A percentile compares a stretch with the other conserved stretches of the same genome.
Conservation (phyloP, 2,797 vertebrate genomes). For the Oreortyx pictus region DNA sequence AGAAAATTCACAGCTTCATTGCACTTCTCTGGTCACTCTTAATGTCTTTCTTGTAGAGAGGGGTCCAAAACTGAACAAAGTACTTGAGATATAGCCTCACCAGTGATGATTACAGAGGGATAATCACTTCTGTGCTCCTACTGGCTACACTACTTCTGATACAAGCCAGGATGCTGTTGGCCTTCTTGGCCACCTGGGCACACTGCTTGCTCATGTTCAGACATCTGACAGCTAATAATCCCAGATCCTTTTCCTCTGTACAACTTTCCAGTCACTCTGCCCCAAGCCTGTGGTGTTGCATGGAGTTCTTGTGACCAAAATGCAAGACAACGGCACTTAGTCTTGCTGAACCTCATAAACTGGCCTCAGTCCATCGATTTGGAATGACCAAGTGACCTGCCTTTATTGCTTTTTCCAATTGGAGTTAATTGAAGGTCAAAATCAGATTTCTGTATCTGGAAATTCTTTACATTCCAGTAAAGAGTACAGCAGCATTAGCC, state of each 20-base stretch:
- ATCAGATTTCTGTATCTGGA: conserved; percentile 1
- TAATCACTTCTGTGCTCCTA: neutral
- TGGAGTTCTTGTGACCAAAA: neutral
- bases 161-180: neutral
- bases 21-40: neutral
- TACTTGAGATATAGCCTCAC: too few species aligned
- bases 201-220: neutral
- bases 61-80: neutral
- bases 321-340: neutral
- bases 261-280: neutral
- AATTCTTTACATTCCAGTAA: conserved; percentile 36
- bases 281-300: neutral
- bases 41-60: too few species aligned
- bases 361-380: neutral
- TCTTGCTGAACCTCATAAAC: neutral
- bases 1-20: neutral
- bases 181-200: neutral
- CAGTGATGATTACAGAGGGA: neutral
- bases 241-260: neutral
- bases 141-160: neutral
- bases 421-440: neutral
- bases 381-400: neutral
- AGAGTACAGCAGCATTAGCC: accelerated
- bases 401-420: neutral
- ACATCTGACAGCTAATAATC: too few species aligned